Conservation (phyloP, 1,140 invertebrate genomes). For the Drosophila grimshawi region DNA sequence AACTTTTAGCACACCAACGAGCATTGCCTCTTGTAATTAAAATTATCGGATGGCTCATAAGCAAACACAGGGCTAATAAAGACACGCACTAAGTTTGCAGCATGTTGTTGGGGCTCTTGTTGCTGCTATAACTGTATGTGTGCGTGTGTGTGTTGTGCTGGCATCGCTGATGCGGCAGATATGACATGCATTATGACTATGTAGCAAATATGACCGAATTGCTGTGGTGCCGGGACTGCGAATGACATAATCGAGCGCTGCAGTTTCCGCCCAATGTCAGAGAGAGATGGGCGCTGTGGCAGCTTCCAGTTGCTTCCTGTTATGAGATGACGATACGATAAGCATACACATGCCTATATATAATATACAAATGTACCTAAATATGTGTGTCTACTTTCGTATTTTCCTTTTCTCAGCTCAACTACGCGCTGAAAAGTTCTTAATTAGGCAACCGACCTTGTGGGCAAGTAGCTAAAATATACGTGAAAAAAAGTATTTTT, state of each 20-base stretch:
- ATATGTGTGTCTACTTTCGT: constrained; percentile 1
- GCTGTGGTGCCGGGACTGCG: constrained; percentile 17
- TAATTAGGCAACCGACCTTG: constrained; percentile 64
- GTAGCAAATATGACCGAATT: constrained; percentile 54
- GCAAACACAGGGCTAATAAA: constrained; percentile 22
- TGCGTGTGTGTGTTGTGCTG: constrained; percentile 18
- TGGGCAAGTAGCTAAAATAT: constrained; percentile 12
- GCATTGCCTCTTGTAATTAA: constrained; percentile 15
- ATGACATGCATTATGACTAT: constrained; percentile 74
- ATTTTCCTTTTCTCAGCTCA: constrained; percentile 2
- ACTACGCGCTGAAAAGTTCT: constrained; percentile 53
- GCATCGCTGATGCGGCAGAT: constrained; percentile 58
- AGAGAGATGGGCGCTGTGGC: constrained; percentile 21
- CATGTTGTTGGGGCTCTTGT: constrained; percentile 1
- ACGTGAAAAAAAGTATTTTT: constrained; percentile 19
- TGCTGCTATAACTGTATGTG: constrained; percentile 34
- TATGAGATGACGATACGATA: constrained; percentile 27
- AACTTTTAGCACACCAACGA: constrained; percentile 8
- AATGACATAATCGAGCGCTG: constrained; percentile 77
- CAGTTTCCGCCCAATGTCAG: constrained; percentile 57
- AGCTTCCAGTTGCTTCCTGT: constrained; percentile 45
- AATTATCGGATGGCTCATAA: constrained; percentile 40
- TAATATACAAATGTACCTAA: constrained; percentile 4
- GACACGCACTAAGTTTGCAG: constrained; percentile 22
- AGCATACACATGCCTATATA: background rate